Base-by-base conservation (phyloP, 2,797 vertebrate genomes). In the Lacerta viridis region DNA sequence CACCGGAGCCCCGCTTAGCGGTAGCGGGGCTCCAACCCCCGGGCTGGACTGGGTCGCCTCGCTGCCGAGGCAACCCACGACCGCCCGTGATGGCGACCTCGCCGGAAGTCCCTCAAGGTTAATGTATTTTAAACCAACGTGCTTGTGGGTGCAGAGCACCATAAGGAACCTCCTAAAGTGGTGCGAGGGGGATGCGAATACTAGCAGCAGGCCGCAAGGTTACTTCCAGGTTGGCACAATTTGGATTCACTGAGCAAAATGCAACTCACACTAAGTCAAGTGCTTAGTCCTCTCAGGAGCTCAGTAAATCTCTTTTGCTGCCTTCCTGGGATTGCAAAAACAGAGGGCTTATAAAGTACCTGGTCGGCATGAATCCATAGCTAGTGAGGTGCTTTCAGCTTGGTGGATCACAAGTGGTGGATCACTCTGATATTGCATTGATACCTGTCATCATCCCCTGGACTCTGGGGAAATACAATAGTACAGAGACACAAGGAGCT, bases 401-500 rank as follows among this genome's bases (percentile, higher is more conserved):
- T 75, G 59, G 68, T 23, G 46, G 25, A 7, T 39, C 29, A 84
- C 23, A 29, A 85, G 9, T 33, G 11, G 20, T 50, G 8, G 18
- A 25, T 59, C 23, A 9, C 25, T 55, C 23, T 84, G 39, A 59
- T 11, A n/a, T 4, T 2, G 20, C 74, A 29, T n/a, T 89, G 23
- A 1, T n/a, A 92, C 11, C 17, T 75, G 80, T 85, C n/a, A 43
- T 20, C 78, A 71, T 11, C 39, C 11, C 64, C 2, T 82, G 18
- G 88, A 90, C 7, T 10, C 41, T 86, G 11, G 90, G 76, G 64
- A 87, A 1, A 88, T 83, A n/a, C 85, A 90, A 83, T 0, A 0
- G 0, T 86, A 29, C 85, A 87, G 78, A 11, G 74, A 15, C 2
- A 64, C 2, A 64, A 85, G 33, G 90, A 87, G 87, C 68, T 3